Evolutionary conservation across 2,888 invertebrate species (phyloP).

Genomic region (Ophioninae sp.): DNA sequence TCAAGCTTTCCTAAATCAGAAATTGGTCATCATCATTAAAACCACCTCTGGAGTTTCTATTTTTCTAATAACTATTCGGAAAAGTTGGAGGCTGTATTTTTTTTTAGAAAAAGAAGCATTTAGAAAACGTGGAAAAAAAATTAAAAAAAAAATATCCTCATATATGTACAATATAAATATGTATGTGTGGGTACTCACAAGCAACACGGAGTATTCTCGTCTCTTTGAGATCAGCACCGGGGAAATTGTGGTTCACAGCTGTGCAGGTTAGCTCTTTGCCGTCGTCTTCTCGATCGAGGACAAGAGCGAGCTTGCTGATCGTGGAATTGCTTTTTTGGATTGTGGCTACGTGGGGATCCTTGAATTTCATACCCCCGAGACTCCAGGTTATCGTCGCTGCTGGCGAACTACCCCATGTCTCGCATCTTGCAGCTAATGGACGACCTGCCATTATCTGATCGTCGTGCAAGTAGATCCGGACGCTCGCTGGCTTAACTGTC

Average conservation of each 20-base stretch:
- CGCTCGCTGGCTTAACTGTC: constrained; percentile 90
- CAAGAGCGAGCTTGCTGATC: constrained; percentile 87
- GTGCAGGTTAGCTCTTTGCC: constrained; percentile 91
- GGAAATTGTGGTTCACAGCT: constrained; percentile 93
- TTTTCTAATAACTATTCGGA: neutral
- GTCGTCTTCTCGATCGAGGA: constrained; percentile 90
- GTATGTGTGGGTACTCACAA: constrained; percentile 85
- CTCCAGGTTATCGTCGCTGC: constrained; percentile 92
- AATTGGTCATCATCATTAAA: neutral
- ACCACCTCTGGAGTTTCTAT: neutral
- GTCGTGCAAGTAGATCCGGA: constrained; percentile 87
- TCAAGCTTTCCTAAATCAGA: neutral
- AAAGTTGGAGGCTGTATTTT: constrained; percentile 5
- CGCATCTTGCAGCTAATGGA: constrained; percentile 89
- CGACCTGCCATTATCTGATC: constrained; percentile 89
- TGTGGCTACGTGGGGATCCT: constrained; percentile 84
- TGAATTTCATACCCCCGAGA: constrained; percentile 86
- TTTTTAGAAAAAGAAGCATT: neutral
- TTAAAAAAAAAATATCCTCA: neutral
- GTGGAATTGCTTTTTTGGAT: constrained; percentile 85
- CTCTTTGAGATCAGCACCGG: constrained; percentile 90
- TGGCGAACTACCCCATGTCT: constrained; percentile 91
- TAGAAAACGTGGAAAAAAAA: neutral
- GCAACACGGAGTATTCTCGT: constrained; percentile 89
- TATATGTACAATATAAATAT: neutral